phyloP scores from a whole-genome alignment of 2,888 invertebrate genomes.

The Microplitis deprimator region DNA sequence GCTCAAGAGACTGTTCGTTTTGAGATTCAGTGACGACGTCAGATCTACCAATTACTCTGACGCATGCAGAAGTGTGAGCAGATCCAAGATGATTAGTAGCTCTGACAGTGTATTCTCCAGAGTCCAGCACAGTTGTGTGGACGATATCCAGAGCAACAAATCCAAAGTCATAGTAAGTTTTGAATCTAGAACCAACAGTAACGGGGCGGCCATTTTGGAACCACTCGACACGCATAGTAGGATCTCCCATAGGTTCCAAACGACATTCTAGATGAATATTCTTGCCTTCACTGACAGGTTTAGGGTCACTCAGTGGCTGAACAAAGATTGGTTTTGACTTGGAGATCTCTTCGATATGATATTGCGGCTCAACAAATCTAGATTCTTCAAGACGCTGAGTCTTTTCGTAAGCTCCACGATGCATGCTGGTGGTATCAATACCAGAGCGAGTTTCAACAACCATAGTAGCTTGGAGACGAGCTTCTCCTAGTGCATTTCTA shows the following conservation, averaged over 20 bases:
- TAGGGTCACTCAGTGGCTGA: constrained; percentile 89
- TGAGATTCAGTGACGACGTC: constrained; percentile 91
- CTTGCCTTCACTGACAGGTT: constrained; percentile 88
- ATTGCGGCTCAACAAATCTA: constrained; percentile 89
- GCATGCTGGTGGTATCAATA: constrained; percentile 92
- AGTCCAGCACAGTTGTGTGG: constrained; percentile 93
- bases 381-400: constrained; percentile 89
- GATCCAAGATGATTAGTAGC: constrained; percentile 95
- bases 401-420: constrained; percentile 88
- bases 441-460: constrained; percentile 90
- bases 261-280: constrained; percentile 93
- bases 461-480: constrained; percentile 87
- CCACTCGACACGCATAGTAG: constrained; percentile 96
- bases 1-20: constrained; percentile 92
- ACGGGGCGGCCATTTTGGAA: constrained; percentile 93
- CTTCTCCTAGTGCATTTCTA: constrained; percentile 91
- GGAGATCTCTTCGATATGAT: constrained; percentile 92
- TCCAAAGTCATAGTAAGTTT: constrained; percentile 97
- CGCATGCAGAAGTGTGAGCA: constrained; percentile 92
- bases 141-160: constrained; percentile 97
- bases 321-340: constrained; percentile 96
- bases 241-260: constrained; percentile 95
- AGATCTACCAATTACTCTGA: constrained; percentile 86
- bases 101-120: constrained; percentile 94
- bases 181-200: constrained; percentile 92